Conservation (phyloP, 2,888 invertebrate species). For the Mythimna impura region DNA sequence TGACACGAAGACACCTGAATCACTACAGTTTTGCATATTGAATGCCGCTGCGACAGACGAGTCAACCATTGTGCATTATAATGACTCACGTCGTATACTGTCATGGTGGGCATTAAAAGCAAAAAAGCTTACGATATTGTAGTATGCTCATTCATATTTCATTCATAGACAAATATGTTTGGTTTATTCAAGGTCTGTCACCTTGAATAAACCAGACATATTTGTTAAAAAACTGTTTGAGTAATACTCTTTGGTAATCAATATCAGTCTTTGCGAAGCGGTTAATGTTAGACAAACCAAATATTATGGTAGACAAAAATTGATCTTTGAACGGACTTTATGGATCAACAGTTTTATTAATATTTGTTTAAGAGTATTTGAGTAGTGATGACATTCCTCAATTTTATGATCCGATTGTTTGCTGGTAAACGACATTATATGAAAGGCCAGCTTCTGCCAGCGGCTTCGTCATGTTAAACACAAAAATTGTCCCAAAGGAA, state of each 20-base stretch:
- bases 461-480: too few species aligned
- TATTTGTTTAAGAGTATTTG: not conserved
- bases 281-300: not conserved
- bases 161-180: slow-evolving; percentile 15
- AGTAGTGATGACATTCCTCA: not conserved
- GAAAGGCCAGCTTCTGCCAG: too few species aligned
- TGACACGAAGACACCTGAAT: slow-evolving; percentile 52
- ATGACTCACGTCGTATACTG: slow-evolving; percentile 40
- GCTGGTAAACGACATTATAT: not conserved
- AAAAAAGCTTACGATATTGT: slow-evolving; percentile 36
- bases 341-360: not conserved
- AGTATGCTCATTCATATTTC: slow-evolving; percentile 16
- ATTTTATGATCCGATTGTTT: not conserved
- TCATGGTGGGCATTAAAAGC: slow-evolving; percentile 19
- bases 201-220: not conserved
- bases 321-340: not conserved
- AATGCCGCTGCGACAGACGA: slow-evolving; percentile 36
- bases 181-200: too few species aligned
- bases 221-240: not conserved
- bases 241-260: not conserved
- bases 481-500: too few species aligned
- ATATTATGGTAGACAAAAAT: not conserved
- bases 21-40: slow-evolving; percentile 63
- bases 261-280: not conserved
- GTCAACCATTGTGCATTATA: slow-evolving; percentile 40